Percentiles rank a stretch among this genome's conserved stretches.
Evolutionary conservation across 2,797 vertebrate species (phyloP).

Genomic region (Cyprinodon diabolis): DNA sequence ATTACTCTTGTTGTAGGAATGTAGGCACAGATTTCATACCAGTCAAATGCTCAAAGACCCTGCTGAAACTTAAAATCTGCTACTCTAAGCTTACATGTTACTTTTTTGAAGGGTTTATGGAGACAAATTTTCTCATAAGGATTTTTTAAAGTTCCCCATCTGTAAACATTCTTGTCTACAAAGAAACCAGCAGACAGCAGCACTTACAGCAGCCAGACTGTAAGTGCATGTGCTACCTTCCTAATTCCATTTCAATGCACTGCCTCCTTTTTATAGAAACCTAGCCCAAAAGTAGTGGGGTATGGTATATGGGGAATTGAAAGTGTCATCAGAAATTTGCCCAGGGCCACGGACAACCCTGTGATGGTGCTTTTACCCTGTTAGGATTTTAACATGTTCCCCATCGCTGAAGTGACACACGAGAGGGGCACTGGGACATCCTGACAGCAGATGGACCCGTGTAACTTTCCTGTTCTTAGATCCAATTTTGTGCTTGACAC

Average conservation of each 20-base stretch:
- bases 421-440: slow-evolving; percentile 71
- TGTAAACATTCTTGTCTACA: slow-evolving; percentile 55
- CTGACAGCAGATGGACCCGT: slow-evolving; percentile 71
- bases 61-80: slow-evolving; percentile 1
- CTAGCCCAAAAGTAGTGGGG: slow-evolving; percentile 44
- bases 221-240: slow-evolving; percentile 49
- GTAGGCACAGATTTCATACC: slow-evolving; percentile 39
- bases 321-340: slow-evolving; percentile 73
- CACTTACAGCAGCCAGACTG: slow-evolving; percentile 62
- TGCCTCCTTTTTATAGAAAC: slow-evolving; percentile 22
- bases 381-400: slow-evolving; percentile 74
- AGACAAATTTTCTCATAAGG: slow-evolving; percentile 7
- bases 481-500: slow-evolving; percentile 81
- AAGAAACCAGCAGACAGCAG: slow-evolving; percentile 71
- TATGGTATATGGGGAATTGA: slow-evolving; percentile 60
- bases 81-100: slow-evolving; percentile 11
- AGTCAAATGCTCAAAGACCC: slow-evolving; percentile 17
- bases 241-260: slow-evolving; percentile 33
- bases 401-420: slow-evolving; percentile 76
- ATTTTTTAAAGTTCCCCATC: slow-evolving; percentile 40
- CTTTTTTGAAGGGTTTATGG: neutral
- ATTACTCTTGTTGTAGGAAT: slow-evolving; percentile 60
- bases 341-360: slow-evolving; percentile 52
- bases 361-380: slow-evolving; percentile 64
- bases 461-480: slow-evolving; percentile 68